These are phyloP conservation scores for Gymnodraco acuticeps DNA, from an alignment of 2,797 vertebrate species.

Conservation along the genomic window DNA sequence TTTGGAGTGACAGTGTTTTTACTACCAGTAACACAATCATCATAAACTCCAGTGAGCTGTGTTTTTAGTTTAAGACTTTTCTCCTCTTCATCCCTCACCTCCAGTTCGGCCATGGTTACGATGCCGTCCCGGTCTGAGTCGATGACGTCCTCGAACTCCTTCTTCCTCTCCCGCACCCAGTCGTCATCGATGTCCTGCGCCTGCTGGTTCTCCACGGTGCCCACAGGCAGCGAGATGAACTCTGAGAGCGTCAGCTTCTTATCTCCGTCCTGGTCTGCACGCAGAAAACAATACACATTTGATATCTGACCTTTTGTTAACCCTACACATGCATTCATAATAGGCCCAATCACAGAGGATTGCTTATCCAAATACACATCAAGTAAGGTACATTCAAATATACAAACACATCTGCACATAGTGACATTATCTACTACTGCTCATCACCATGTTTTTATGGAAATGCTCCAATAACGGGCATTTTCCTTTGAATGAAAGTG, in stretches of 20 bases:
- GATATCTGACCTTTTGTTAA: neutral
- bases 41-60: no score
- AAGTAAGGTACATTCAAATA: neutral
- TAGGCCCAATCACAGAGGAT: no score
- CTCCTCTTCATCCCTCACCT: constrained; percentile 81
- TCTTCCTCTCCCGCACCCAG: constrained; percentile 95
- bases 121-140: constrained; percentile 90
- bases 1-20: no score
- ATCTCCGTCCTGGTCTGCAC: constrained; percentile 92
- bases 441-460: neutral
- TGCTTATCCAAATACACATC: no score
- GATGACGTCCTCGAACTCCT: constrained; percentile 95
- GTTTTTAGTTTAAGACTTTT: neutral
- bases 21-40: no score
- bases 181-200: constrained; percentile 95
- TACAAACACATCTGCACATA: neutral
- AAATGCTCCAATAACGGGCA: neutral
- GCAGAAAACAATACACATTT: constrained; percentile 1
- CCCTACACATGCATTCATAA: no score
- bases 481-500: no score
- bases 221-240: constrained; percentile 95
- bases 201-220: constrained; percentile 96
- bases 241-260: constrained; percentile 93
- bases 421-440: neutral
- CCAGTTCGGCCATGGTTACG: constrained; percentile 94